phyloP scores from a whole-genome alignment of 2,797 vertebrate species.

The Buceros bicornis region DNA sequence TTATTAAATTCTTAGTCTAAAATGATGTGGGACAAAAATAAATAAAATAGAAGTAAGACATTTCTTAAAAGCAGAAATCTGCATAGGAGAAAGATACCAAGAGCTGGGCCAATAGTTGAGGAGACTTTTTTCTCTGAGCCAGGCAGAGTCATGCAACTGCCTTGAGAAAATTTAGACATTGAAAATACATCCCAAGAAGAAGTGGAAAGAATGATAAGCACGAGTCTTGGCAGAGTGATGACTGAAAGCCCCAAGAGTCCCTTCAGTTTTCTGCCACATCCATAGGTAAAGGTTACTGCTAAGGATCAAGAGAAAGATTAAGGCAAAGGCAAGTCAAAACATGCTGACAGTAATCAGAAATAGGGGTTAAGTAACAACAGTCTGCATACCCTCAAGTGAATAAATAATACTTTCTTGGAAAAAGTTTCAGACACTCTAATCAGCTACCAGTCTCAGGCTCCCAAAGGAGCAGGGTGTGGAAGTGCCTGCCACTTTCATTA shows the following conservation, averaged over 20 bases:
- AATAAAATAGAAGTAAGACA: neutral
- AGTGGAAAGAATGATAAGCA: neutral
- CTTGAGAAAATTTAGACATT: neutral
- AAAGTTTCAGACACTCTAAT: neutral
- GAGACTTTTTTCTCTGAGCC: neutral
- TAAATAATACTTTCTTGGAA: neutral
- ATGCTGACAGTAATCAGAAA: neutral
- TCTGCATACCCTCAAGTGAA: neutral
- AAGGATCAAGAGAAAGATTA: neutral
- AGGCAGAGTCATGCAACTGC: neutral
- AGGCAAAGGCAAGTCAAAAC: neutral
- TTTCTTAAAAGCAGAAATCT: neutral
- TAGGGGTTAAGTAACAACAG: neutral
- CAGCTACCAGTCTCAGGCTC: neutral
- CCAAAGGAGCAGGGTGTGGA: neutral
- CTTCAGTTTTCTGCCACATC: neutral
- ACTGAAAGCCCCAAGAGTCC: neutral
- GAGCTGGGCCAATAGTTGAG: neutral
- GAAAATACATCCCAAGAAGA: neutral
- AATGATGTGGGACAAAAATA: neutral
- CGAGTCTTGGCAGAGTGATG: accelerated
- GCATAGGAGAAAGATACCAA: neutral
- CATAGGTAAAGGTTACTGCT: neutral
- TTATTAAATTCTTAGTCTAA: neutral
- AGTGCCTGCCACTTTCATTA: neutral